Evolutionary conservation across 2,888 invertebrate genomes (phyloP).

Genomic region (Pachymerium ferrugineum): DNA sequence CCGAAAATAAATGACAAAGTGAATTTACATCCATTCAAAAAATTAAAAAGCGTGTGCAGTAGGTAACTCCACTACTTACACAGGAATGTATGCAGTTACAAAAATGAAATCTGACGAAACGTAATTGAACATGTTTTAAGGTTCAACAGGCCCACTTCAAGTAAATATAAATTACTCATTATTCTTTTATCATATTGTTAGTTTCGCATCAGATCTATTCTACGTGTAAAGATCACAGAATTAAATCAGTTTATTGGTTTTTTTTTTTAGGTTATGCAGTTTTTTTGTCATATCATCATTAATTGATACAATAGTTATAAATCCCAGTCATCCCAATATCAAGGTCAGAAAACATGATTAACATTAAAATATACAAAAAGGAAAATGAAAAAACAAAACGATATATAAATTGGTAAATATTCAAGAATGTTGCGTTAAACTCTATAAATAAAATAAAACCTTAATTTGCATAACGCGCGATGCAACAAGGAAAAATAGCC

Average conservation of each 20-base stretch:
- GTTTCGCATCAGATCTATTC: background rate
- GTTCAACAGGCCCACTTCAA: too few species aligned
- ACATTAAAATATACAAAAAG: too few species aligned
- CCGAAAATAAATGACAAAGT: background rate
- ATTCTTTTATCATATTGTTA: background rate
- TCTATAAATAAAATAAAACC: background rate
- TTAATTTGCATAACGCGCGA: background rate
- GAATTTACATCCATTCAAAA: background rate
- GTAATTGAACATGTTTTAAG: too few species aligned
- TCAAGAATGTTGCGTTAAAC: background rate
- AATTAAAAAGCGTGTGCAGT: background rate
- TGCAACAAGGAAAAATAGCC: background rate
- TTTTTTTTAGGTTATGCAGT: background rate
- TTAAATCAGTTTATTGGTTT: background rate
- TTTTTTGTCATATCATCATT: too few species aligned
- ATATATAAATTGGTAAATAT: constrained; percentile 7
- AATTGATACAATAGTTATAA: too few species aligned
- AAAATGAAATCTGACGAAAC: background rate
- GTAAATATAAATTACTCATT: too few species aligned
- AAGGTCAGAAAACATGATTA: too few species aligned
- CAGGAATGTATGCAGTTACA: background rate
- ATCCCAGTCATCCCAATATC: background rate
- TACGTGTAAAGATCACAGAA: background rate
- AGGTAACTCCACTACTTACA: background rate
- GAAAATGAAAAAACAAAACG: background rate